These are phyloP conservation scores for Apocrypta bakeri DNA, from an alignment of 1,140 invertebrate genomes.

Conservation along the genomic window DNA sequence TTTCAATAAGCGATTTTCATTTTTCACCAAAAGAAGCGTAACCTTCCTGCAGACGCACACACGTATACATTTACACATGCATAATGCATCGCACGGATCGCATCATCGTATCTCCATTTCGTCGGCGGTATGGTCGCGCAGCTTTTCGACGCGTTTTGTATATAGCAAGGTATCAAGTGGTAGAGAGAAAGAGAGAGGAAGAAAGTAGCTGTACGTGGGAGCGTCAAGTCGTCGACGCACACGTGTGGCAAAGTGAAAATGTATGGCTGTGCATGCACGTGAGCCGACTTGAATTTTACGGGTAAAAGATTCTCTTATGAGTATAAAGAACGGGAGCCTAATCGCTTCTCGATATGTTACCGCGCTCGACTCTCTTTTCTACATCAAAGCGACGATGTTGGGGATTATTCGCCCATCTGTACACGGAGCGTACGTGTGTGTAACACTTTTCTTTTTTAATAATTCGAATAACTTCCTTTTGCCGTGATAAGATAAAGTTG, in stretches of 20 bases:
- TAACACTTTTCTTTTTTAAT: no score
- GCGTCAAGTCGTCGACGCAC: slow-evolving; percentile 64
- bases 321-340: slow-evolving; percentile 57
- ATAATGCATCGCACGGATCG: slow-evolving; percentile 69
- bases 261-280: slow-evolving; percentile 69
- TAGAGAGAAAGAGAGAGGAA: slow-evolving; percentile 27
- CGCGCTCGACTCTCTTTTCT: slow-evolving; percentile 1
- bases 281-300: slow-evolving; percentile 62
- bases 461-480: no score
- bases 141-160: slow-evolving; percentile 47
- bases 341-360: slow-evolving; percentile 66
- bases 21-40: slow-evolving; percentile 39
- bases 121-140: not conserved
- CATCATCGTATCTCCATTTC: slow-evolving; percentile 71
- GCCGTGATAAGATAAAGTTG: not conserved
- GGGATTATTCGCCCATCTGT: slow-evolving; percentile 40
- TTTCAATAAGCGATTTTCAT: slow-evolving; percentile 65
- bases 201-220: slow-evolving; percentile 50
- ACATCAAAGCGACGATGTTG: slow-evolving; percentile 25
- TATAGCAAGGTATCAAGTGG: slow-evolving; percentile 24
- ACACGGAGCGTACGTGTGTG: not conserved
- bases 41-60: not conserved
- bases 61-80: slow-evolving; percentile 57
- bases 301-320: slow-evolving; percentile 18
- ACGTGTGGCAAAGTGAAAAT: slow-evolving; percentile 76